Evolutionary conservation across 2,888 invertebrate species (phyloP), one percentile per base, ranked within the genome.

Genomic region (Lasioglossum marginatum): DNA sequence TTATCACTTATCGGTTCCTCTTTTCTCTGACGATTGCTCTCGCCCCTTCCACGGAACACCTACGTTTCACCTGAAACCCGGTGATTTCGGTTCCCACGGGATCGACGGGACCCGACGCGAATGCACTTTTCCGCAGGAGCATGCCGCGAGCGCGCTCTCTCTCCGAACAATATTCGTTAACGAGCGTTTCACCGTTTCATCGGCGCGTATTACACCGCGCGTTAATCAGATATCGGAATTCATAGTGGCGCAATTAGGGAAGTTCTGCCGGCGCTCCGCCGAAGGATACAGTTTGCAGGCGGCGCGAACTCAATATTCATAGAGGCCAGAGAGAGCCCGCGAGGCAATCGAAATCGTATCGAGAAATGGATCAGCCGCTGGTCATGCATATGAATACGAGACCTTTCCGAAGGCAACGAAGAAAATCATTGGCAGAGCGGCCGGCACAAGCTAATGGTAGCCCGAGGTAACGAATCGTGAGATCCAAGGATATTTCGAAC

Each of bases 221-320:
- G 66, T 84, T 86, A 79, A 86, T 86, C 86, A 81, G 81, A 86
- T 81, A 85, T 85, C 72, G 66, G 70, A 34, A 57, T 81, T 78
- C 81, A 68, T 68, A 68, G 66, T 45, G 66, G 72, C 76, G 81
- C 80, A 86, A 84, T 86, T 86, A 86, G 85, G 81, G 68, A 78
- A 85, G 78, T 71, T 76, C 66, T 48, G 48, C 57, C 40, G 34
- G 16, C 72, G 16, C 48, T 52, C 6, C 43, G 78, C 12, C 74
- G 74, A 70, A 85, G 85, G 70, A 81, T 75, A 76, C 63, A 66
- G 74, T 78, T 75, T 68, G 57, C 19, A 6, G 31, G 52, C 10
- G 37, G 68, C 37, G 68, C 27, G 70, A 86, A 74, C 70, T 86
- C 79, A 70, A 66, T 79, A 82, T 87, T 87, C 85, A 77, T 79